phyloP scores from a whole-genome alignment of 2,888 invertebrate genomes.

The Slavum lentiscoides region DNA sequence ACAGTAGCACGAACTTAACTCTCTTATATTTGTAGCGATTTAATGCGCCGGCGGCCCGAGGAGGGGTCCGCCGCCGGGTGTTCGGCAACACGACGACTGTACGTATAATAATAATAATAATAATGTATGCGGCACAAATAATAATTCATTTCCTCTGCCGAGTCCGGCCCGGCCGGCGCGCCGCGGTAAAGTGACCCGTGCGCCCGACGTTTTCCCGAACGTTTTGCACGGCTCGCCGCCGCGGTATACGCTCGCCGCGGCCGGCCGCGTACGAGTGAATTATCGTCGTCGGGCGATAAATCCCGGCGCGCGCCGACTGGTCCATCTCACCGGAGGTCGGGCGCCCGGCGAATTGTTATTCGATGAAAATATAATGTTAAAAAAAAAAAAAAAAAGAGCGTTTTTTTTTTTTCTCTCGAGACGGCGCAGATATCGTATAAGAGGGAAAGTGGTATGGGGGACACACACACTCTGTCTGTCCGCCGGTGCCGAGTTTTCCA shows the following conservation, averaged over 20 bases:
- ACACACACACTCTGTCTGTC: too few relatives aligned
- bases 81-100: slow-evolving; percentile 8
- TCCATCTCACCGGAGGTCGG: background rate
- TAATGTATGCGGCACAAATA: background rate
- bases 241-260: slow-evolving; percentile 11
- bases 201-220: background rate
- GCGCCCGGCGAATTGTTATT: slow-evolving; percentile 22
- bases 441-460: too few relatives aligned
- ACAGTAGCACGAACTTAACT: slow-evolving; percentile 16
- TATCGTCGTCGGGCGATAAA: slow-evolving; percentile 46
- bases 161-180: slow-evolving; percentile 6
- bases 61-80: slow-evolving; percentile 52
- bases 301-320: background rate
- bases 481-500: slow-evolving; percentile 21
- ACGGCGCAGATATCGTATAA: slow-evolving; percentile 6
- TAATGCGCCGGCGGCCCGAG: slow-evolving; percentile 28
- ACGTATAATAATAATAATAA: background rate
- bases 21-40: slow-evolving; percentile 50
- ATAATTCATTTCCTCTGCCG: slow-evolving; percentile 39
- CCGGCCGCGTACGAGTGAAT: slow-evolving; percentile 25
- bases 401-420: too few relatives aligned
- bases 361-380: slow-evolving; percentile 10
- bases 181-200: too few relatives aligned
- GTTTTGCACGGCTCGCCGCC: slow-evolving; percentile 37
- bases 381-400: too few relatives aligned